Evolutionary conservation across 2,797 vertebrate species (phyloP).

Genomic region (Peromyscus attwateri): DNA sequence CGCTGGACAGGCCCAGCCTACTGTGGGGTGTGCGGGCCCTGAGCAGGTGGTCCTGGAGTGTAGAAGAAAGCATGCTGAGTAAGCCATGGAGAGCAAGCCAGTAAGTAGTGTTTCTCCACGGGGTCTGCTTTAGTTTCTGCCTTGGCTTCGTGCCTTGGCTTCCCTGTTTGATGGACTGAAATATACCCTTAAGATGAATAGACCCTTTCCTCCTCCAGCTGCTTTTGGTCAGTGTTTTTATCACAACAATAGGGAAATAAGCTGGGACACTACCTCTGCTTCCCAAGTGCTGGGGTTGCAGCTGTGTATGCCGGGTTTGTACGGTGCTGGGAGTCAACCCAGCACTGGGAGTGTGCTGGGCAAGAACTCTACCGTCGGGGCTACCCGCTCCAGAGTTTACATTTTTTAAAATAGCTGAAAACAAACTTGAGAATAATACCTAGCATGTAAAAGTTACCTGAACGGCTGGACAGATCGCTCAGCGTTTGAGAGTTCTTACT

Average conservation of each 20-base stretch:
- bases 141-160: not conserved
- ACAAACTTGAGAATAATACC: conserved; percentile 19
- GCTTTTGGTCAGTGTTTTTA: not conserved
- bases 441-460: conserved; percentile 28
- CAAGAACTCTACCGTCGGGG: not conserved
- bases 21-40: too few relatives aligned
- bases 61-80: not conserved
- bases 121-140: not conserved
- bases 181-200: not conserved
- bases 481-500: not conserved
- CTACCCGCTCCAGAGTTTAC: not conserved
- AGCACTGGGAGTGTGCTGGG: not conserved
- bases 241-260: not conserved
- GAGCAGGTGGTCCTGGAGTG: not conserved
- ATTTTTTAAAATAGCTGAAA: not conserved
- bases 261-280: not conserved
- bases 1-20: not conserved
- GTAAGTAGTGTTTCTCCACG: not conserved
- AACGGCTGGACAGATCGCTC: not conserved
- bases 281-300: not conserved
- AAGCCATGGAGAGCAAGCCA: not conserved
- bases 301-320: not conserved
- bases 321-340: not conserved
- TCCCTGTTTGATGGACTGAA: not conserved
- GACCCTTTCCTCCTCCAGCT: not conserved